Evolutionary conservation across 2,888 invertebrate genomes (phyloP), one percentile per base, ranked within the genome.

Genomic region (Oxytorus armatus): DNA sequence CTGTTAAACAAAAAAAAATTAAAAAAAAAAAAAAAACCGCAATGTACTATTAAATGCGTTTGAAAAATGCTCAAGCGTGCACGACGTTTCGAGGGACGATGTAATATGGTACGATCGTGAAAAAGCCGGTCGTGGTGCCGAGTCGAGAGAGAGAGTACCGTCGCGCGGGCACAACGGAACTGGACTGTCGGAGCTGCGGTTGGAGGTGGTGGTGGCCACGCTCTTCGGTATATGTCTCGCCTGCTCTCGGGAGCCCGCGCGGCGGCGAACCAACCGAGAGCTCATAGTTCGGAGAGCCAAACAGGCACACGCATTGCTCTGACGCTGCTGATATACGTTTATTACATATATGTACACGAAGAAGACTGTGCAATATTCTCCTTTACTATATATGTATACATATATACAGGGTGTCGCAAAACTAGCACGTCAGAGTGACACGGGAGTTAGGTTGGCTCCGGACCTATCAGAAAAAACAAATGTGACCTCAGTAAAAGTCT

Each of bases 91-190:
- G 42, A 21, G 29, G 5, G n/a, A 25, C 61, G 10, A 63, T 44
- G 25, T 29, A 21, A 16, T 14, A 29, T 16, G 14, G 10, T 14
- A 39, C 1, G 33, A 59, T 57, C 33, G 36, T 14, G 59, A 39
- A 49, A 23, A 61, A 57, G 70, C 68, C 72, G 73, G 53, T 79
- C 73, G 78, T 78, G 49, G 76, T 68, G 68, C 77, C 61, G 72
- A 77, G 76, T 76, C 66, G 75, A 66, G 77, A 75, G 87, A 66
- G 75, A 66, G 77, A 75, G 87, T 81, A 87, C 90, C 90, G 86
- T 82, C 87, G 83, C 89, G 89, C 86, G 88, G 88, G 89, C 89
- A 91, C 88, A 89, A 88, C 89, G 88, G 87, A 89, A 89, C 89
- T 85, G 88, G 85, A 91, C 91, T 91, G 91, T 84, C 85, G 86